Evolutionary conservation across 1,140 invertebrate genomes (phyloP).

Genomic region (Drosophila arawakana): DNA sequence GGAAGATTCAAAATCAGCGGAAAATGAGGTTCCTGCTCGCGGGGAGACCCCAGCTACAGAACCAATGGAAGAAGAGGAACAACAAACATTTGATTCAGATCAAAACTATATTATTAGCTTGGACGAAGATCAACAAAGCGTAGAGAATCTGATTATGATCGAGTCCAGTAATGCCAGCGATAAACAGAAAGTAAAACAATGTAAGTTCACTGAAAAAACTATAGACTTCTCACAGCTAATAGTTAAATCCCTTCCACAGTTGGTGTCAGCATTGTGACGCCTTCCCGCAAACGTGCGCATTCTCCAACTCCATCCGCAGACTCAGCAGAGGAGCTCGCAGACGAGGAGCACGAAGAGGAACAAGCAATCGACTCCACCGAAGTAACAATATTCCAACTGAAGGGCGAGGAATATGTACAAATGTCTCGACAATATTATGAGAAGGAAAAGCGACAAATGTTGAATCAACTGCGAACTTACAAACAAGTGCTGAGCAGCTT

Average conservation of each 20-base stretch:
- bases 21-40: background rate
- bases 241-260: conserved; percentile 4
- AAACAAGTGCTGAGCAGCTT: conserved; percentile 34
- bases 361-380: conserved; percentile 49
- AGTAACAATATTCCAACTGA: conserved; percentile 67
- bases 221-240: background rate
- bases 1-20: background rate
- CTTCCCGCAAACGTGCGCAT: conserved; percentile 28
- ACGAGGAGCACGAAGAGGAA: conserved; percentile 25
- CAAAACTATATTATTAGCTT: conserved; percentile 45
- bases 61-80: background rate
- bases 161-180: conserved; percentile 37
- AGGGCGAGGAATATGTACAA: conserved; percentile 75
- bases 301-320: too few relatives aligned
- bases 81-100: background rate
- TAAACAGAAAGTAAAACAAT: background rate
- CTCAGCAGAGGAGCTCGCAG: background rate
- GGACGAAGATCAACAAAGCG: conserved; percentile 39
- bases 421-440: conserved; percentile 71
- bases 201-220: conserved; percentile 8
- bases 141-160: conserved; percentile 38
- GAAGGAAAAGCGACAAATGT: conserved; percentile 58
- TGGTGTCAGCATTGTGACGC: conserved; percentile 24
- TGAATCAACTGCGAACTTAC: conserved; percentile 41
- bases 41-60: too few relatives aligned